Percentiles rank a stretch among this genome's conserved stretches.
phyloP scores from a whole-genome alignment of 30 jellyfish, hydroid and myxozoan genomes.

The Turritopsis rubra region DNA sequence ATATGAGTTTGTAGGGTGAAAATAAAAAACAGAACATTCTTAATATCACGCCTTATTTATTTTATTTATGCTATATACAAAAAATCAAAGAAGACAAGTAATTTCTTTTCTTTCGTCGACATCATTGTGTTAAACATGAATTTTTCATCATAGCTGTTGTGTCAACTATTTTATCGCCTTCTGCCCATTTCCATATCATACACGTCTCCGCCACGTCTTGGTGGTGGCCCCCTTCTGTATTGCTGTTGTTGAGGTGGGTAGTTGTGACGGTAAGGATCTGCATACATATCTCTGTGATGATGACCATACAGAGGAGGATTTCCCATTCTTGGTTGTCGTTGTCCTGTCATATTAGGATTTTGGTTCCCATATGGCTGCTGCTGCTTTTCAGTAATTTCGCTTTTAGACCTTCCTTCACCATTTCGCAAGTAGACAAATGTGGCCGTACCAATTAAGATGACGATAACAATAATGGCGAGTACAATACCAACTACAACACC shows the following conservation, averaged over 20 bases:
- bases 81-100: not conserved
- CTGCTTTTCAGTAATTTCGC: not conserved
- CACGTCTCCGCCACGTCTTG: not conserved
- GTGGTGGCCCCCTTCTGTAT: not conserved
- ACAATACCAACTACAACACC: not conserved
- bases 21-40: too few relatives aligned
- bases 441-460: not conserved
- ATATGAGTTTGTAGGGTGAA: too few relatives aligned
- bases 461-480: not conserved
- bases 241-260: constrained; percentile 3
- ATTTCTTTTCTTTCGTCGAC: too few relatives aligned
- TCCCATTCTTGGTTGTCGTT: not conserved
- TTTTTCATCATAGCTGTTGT: not conserved
- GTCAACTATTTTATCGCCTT: not conserved
- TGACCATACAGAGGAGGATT: not conserved
- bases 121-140: too few relatives aligned
- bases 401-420: not conserved
- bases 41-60: too few relatives aligned
- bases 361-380: not conserved
- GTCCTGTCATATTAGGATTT: not conserved
- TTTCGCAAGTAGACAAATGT: not conserved
- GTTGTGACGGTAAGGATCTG: not conserved
- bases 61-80: not conserved
- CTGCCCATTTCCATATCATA: constrained; percentile 7
- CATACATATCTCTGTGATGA: too few relatives aligned